phyloP scores from a whole-genome alignment of 2,797 vertebrate genomes.

The Microcaecilia unicolor region DNA sequence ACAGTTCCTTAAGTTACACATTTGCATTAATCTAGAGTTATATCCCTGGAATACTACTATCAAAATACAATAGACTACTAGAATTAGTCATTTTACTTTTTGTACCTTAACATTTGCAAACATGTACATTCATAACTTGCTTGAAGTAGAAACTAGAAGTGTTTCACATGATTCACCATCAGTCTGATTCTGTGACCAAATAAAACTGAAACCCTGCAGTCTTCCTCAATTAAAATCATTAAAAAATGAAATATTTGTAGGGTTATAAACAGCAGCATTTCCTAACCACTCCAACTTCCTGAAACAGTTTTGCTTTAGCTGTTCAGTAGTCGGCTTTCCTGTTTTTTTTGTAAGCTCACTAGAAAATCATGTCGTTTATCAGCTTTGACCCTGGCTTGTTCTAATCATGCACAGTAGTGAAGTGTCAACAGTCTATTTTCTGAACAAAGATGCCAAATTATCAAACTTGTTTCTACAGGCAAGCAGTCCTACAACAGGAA shows the following conservation, averaged over 20 bases:
- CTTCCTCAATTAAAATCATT: conserved; percentile 55
- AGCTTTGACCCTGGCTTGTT: conserved; percentile 41
- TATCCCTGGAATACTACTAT: no score
- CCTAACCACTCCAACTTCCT: conserved; percentile 50
- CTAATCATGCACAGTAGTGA: conserved; percentile 56
- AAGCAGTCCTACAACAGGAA: conserved; percentile 75
- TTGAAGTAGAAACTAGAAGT: neutral
- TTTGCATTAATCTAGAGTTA: no score
- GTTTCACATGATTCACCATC: conserved; percentile 2
- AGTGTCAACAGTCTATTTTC: conserved; percentile 60
- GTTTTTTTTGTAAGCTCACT: conserved; percentile 46
- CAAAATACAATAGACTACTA: no score
- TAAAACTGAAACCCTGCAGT: conserved; percentile 30
- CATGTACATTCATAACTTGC: neutral
- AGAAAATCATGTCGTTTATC: conserved; percentile 35
- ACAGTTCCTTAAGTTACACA: no score
- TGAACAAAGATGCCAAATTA: conserved; percentile 56
- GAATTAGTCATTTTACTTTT: no score
- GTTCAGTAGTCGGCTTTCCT: conserved; percentile 22
- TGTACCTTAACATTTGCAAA: no score
- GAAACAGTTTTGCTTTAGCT: conserved; percentile 58
- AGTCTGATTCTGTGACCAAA: conserved; percentile 24
- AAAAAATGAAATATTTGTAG: conserved; percentile 10
- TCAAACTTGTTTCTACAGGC: conserved; percentile 75
- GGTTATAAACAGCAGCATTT: conserved; percentile 11